phyloP scores from a whole-genome alignment of 2,113 vertebrate genomes.

The Falcunculus frontatus region DNA sequence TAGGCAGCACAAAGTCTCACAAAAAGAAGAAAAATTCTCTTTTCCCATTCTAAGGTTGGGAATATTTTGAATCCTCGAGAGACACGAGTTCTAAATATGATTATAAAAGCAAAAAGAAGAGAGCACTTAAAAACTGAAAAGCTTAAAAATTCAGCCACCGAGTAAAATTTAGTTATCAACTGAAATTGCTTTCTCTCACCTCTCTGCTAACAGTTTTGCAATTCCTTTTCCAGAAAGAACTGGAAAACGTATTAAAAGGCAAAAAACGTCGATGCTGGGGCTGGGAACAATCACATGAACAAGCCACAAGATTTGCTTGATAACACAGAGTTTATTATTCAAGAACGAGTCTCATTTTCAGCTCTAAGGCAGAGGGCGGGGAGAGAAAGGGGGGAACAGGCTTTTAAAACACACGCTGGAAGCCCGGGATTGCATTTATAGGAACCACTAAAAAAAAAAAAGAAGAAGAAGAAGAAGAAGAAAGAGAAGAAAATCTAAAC shows the following conservation, averaged over 20 bases:
- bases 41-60: not conserved
- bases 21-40: not conserved
- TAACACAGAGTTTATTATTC: constrained; percentile 54
- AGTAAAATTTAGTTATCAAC: not conserved
- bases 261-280: constrained; percentile 18
- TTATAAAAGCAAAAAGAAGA: not conserved
- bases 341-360: not conserved
- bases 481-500: not conserved
- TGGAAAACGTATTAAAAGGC: constrained; percentile 16
- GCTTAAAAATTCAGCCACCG: not conserved
- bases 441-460: not conserved
- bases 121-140: not conserved
- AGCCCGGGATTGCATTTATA: not conserved
- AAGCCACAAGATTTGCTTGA: constrained; percentile 68
- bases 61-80: not conserved
- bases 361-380: constrained; percentile 27
- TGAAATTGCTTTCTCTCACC: constrained; percentile 37
- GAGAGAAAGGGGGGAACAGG: constrained; percentile 23
- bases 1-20: not conserved
- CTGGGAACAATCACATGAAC: constrained; percentile 46
- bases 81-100: not conserved
- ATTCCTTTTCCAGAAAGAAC: constrained; percentile 42
- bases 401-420: constrained; percentile 46
- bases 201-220: constrained; percentile 44
- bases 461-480: not conserved